Percentiles rank a stretch among this genome's conserved stretches.
phyloP scores from a whole-genome alignment of 2,113 vertebrate genomes.

The Eulacestoma nigropectus region DNA sequence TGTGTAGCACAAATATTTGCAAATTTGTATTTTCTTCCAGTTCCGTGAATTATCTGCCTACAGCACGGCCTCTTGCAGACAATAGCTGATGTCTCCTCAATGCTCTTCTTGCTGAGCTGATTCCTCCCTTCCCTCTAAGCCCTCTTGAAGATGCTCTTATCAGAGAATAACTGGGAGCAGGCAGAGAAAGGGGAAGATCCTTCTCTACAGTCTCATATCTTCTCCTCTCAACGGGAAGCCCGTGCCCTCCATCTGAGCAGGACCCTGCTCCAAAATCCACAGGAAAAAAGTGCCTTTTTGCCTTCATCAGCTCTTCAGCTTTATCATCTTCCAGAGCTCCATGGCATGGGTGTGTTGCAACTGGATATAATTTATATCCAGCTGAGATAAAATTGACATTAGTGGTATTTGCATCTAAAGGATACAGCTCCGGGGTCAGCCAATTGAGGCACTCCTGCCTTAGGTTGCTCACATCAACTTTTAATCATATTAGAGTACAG shows the following conservation, averaged over 20 bases:
- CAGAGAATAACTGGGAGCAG: background rate
- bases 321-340: background rate
- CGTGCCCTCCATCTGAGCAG: background rate
- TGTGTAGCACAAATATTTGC: no score
- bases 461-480: background rate
- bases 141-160: background rate
- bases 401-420: background rate
- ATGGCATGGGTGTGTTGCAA: background rate
- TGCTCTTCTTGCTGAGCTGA: background rate
- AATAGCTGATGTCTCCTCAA: background rate
- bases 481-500: background rate
- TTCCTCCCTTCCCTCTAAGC: background rate
- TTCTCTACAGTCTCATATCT: background rate
- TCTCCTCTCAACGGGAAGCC: background rate
- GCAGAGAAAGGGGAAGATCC: background rate
- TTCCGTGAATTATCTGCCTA: background rate
- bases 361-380: background rate
- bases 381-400: background rate
- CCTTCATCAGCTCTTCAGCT: background rate
- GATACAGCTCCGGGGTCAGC: background rate
- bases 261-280: background rate
- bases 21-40: background rate
- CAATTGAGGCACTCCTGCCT: background rate
- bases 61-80: background rate
- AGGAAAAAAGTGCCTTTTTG: background rate